These are phyloP conservation scores for Nibea albiflora DNA, from an alignment of 2,113 vertebrate genomes.

Conservation along the genomic window DNA sequence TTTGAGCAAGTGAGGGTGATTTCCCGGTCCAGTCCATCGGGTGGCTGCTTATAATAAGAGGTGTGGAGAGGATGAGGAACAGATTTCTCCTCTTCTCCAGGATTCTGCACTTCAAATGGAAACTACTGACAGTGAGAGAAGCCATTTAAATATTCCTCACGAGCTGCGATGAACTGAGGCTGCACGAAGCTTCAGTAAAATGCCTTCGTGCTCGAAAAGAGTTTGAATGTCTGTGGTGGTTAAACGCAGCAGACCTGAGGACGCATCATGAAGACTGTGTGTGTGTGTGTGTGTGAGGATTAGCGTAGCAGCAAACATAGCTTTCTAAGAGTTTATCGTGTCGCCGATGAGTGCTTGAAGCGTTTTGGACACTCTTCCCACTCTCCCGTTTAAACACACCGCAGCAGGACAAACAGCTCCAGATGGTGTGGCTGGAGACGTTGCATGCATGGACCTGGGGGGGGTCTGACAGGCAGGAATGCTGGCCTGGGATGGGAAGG, in stretches of 20 bases:
- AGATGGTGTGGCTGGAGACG: constrained; percentile 78
- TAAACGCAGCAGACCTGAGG: too few relatives aligned
- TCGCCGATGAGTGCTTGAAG: constrained; percentile 63
- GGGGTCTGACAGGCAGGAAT: constrained; percentile 77
- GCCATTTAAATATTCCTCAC: constrained; percentile 12
- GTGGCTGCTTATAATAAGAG: constrained; percentile 74
- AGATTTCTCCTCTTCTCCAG: constrained; percentile 56
- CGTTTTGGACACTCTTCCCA: constrained; percentile 62
- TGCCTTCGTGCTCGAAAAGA: background rate
- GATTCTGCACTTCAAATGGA: constrained; percentile 60
- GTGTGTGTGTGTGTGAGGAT: constrained; percentile 62
- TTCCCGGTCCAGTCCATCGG: constrained; percentile 36
- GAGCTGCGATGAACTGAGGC: background rate
- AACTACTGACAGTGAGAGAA: constrained; percentile 51
- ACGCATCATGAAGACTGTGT: too few relatives aligned
- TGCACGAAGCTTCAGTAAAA: background rate
- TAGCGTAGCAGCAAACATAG: constrained; percentile 44
- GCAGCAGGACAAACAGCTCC: constrained; percentile 62
- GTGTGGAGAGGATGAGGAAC: constrained; percentile 68
- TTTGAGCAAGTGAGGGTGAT: constrained; percentile 40
- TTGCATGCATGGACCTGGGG: constrained; percentile 53
- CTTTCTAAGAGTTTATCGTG: constrained; percentile 49
- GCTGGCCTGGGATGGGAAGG: constrained; percentile 70
- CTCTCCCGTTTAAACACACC: constrained; percentile 54
- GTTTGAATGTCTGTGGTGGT: background rate